Conservation (phyloP, 2,113 vertebrate genomes). For the Calidris pugnax region DNA sequence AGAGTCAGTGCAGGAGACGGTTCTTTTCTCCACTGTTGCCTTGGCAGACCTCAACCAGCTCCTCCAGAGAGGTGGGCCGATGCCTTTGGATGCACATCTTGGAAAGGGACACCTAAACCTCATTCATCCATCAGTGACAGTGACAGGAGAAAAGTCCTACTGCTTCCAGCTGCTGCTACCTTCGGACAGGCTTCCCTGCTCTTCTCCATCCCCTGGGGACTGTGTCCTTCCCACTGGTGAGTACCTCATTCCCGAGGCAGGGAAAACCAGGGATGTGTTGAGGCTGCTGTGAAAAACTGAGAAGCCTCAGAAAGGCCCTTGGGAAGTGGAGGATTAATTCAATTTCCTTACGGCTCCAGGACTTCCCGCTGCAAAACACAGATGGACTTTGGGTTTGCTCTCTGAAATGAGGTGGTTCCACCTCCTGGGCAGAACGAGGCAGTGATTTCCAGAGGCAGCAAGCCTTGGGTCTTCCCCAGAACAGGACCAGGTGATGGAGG, state of each 20-base stretch:
- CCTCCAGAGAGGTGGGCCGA: neutral
- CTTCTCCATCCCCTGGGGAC: neutral
- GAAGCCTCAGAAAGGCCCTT: neutral
- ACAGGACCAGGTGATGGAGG: fast-evolving
- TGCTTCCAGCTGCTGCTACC: neutral
- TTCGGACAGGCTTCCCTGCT: neutral
- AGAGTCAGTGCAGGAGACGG: neutral
- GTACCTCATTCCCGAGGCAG: neutral
- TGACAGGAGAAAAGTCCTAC: neutral
- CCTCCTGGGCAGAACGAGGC: neutral
- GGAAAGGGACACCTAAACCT: neutral
- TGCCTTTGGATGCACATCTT: neutral
- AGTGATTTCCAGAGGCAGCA: neutral
- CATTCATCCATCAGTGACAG: neutral
- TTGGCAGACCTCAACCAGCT: neutral
- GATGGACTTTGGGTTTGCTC: neutral
- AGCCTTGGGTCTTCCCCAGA: neutral
- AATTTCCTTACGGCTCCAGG: neutral
- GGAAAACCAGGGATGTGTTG: neutral
- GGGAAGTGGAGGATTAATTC: neutral
- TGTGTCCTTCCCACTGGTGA: neutral
- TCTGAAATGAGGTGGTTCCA: constrained; percentile 6
- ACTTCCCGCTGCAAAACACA: neutral
- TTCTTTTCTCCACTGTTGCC: neutral
- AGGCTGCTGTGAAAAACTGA: constrained; percentile 8